Evolutionary conservation across 2,113 vertebrate species (phyloP).

Genomic region (Antigone vipio): DNA sequence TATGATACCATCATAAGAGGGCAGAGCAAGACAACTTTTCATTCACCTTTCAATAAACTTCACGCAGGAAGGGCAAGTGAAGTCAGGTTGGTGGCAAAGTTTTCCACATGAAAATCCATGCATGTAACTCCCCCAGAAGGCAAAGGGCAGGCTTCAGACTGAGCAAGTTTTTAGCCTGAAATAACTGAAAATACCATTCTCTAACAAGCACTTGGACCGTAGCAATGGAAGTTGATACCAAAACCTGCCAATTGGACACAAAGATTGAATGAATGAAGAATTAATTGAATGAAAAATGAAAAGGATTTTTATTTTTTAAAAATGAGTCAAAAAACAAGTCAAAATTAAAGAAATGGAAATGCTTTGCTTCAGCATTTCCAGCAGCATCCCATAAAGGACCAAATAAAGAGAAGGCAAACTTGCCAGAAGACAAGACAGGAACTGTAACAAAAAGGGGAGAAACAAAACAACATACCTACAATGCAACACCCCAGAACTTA

Average conservation of each 20-base stretch:
- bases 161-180: background rate
- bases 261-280: background rate
- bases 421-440: background rate
- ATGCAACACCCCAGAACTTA: background rate
- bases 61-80: background rate
- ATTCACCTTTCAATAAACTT: background rate
- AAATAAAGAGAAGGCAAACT: background rate
- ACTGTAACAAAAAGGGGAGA: background rate
- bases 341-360: background rate
- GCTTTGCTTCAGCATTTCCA: background rate
- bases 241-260: background rate
- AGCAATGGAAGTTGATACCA: background rate
- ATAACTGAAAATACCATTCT: background rate
- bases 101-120: background rate
- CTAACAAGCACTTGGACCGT: background rate
- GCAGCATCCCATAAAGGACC: background rate
- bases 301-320: background rate
- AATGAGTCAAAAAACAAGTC: background rate
- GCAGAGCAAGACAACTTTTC: constrained; percentile 7
- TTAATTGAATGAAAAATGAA: background rate
- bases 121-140: background rate
- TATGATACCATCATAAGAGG: background rate
- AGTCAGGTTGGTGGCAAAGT: background rate
- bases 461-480: background rate
- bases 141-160: background rate